Conservation (phyloP, 2,888 invertebrate species). For the Cremastobaeus sp. region DNA sequence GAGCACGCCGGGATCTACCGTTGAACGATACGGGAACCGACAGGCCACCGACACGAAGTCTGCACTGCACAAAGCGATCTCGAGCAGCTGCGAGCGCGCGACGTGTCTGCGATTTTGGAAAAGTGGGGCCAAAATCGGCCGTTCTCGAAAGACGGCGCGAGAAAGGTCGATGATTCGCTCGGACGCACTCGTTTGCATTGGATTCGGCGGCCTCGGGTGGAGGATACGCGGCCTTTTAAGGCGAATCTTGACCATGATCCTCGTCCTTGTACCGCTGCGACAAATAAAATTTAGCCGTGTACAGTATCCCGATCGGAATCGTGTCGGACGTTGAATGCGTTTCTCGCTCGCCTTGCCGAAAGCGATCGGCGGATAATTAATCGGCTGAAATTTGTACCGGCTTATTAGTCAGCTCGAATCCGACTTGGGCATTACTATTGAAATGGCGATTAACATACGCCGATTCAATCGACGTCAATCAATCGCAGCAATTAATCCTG, state of each 20-base stretch:
- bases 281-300: conserved; percentile 22
- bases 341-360: conserved; percentile 44
- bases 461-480: too few species aligned
- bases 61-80: too few species aligned
- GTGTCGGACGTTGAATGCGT: conserved; percentile 1
- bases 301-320: conserved; percentile 16
- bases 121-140: conserved; percentile 21
- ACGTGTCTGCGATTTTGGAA: conserved; percentile 9
- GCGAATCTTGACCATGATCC: conserved; percentile 33
- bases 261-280: conserved; percentile 38
- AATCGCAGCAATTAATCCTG: too few species aligned
- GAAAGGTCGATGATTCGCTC: too few species aligned
- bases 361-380: conserved; percentile 23
- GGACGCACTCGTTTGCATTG: too few species aligned
- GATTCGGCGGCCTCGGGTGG: conserved; percentile 36
- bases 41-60: too few species aligned
- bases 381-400: neutral
- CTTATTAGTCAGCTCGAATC: too few species aligned
- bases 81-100: too few species aligned
- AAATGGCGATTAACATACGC: too few species aligned
- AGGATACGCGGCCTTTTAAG: conserved; percentile 55
- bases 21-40: conserved; percentile 14
- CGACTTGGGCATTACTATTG: too few species aligned
- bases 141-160: conserved; percentile 22
- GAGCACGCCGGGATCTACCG: conserved; percentile 9